Conservation (phyloP, 2,113 vertebrate species). For the Sclerurus mexicanus region DNA sequence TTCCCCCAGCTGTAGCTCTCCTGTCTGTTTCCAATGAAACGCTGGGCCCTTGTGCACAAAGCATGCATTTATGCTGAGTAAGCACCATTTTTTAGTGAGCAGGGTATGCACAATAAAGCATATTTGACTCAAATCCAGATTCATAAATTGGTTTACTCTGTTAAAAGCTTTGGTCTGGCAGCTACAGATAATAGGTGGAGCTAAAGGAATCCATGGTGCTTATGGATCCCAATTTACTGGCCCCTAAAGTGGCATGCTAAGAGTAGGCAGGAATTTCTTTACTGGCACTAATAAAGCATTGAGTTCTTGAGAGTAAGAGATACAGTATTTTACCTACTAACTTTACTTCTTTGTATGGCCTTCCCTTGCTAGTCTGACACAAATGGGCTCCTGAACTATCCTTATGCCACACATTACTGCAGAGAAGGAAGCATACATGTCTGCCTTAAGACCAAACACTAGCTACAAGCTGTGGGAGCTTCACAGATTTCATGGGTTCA, state of each 20-base stretch:
- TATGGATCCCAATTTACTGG: not conserved
- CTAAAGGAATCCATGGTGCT: not conserved
- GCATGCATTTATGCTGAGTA: not conserved
- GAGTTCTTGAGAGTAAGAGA: not conserved
- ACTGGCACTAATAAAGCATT: not conserved
- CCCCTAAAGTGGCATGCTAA: not conserved
- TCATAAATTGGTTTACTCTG: not conserved
- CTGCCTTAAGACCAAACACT: not conserved
- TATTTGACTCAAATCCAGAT: not conserved
- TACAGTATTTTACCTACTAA: not conserved
- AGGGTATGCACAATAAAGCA: not conserved
- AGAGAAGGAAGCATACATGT: not conserved
- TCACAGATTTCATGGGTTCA: not conserved
- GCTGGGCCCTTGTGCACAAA: not conserved
- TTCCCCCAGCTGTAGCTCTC: not conserved
- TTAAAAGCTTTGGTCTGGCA: conserved; percentile 4
- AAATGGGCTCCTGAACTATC: not conserved
- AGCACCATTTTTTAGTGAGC: not conserved
- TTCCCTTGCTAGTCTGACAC: not conserved
- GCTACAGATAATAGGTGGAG: not conserved
- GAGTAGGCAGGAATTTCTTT: not conserved
- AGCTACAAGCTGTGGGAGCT: not conserved
- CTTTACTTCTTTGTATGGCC: not conserved
- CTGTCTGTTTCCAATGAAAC: not conserved
- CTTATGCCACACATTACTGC: not conserved